Conservation (phyloP, 2,888 invertebrate genomes). For the Exocentrus adspersus region DNA sequence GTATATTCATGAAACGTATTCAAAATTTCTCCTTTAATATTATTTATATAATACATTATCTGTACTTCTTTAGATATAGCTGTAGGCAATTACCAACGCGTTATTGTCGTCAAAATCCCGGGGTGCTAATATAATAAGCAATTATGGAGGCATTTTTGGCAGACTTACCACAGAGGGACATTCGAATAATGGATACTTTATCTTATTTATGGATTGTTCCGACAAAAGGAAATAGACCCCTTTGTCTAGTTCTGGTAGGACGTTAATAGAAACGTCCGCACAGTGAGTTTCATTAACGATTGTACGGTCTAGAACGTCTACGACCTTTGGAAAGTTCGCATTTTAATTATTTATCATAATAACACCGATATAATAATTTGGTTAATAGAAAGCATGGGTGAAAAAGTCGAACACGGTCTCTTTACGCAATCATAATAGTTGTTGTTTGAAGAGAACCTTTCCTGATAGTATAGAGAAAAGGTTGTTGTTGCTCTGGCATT, state of each 20-base stretch:
- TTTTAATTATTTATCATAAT: no score
- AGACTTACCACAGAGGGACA: conserved; percentile 32
- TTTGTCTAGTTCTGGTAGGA: conserved; percentile 34
- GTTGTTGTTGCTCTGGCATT: no score
- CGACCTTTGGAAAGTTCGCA: not conserved
- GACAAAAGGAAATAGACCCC: conserved; percentile 35
- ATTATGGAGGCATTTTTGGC: conserved; percentile 33
- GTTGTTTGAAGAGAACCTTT: no score
- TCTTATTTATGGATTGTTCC: conserved; percentile 37
- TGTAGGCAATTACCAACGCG: not conserved
- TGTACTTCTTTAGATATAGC: not conserved
- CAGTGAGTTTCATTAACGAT: conserved; percentile 28
- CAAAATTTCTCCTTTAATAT: no score
- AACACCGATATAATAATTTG: no score
- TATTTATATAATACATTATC: not conserved
- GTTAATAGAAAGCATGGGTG: no score
- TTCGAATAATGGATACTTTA: conserved; percentile 40
- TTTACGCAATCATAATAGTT: no score
- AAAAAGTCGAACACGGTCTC: no score
- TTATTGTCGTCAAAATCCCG: conserved; percentile 6
- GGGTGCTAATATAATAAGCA: conserved; percentile 30
- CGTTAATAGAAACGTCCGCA: conserved; percentile 28
- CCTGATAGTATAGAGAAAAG: no score
- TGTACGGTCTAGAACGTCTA: not conserved
- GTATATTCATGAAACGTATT: no score